Evolutionary conservation across 2,797 vertebrate species (phyloP).

Genomic region (Chlorospingus flavigularis): DNA sequence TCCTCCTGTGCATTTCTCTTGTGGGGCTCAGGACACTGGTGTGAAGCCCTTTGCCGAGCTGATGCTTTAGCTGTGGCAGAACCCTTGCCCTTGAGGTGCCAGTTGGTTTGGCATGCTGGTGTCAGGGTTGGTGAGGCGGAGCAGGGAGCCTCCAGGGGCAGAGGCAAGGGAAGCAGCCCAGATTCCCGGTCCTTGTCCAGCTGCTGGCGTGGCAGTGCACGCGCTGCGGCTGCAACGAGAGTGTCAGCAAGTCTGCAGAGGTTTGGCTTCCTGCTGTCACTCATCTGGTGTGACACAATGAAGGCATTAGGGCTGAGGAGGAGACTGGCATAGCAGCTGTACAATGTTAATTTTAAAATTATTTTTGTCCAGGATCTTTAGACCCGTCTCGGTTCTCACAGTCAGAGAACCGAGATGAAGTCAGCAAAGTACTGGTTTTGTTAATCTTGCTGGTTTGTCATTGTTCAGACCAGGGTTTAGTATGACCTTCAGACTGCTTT

Average conservation of each 20-base stretch:
- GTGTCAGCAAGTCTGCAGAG: neutral
- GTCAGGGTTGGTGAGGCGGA: neutral
- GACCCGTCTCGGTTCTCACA: neutral
- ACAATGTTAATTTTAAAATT: neutral
- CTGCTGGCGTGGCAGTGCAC: neutral
- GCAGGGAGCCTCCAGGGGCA: neutral
- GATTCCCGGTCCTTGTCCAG: neutral
- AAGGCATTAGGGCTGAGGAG: neutral
- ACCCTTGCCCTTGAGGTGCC: neutral
- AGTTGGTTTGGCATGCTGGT: neutral
- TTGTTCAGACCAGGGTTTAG: neutral
- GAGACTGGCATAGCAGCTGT: neutral
- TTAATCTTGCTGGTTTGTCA: neutral
- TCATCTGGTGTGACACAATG: neutral
- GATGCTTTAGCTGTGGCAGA: neutral
- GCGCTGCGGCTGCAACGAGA: rapidly evolving
- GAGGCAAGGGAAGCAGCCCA: neutral
- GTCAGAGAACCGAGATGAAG: neutral
- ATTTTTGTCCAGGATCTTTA: neutral
- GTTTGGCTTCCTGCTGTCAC: neutral
- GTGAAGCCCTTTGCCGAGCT: neutral
- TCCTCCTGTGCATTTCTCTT: neutral
- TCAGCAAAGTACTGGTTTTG: neutral
- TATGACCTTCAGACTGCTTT: neutral
- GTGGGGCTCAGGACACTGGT: neutral